These are phyloP conservation scores for Chironomus tentans DNA, from an alignment of 2,888 invertebrate species.

Conservation along the genomic window DNA sequence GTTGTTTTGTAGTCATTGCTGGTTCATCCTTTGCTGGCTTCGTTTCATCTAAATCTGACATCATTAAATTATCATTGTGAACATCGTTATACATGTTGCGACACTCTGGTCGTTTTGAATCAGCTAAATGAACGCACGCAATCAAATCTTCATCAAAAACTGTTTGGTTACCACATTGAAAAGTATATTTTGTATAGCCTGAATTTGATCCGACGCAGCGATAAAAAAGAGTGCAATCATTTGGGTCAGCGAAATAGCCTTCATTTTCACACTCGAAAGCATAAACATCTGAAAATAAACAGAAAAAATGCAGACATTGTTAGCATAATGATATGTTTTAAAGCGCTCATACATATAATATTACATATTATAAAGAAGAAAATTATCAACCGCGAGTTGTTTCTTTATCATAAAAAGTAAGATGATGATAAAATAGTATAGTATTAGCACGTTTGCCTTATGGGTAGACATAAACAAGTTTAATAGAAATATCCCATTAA, in stretches of 20 bases:
- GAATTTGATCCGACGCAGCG: constrained; percentile 49
- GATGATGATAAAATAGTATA: no score
- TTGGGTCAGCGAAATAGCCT: constrained; percentile 63
- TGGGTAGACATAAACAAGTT: background rate
- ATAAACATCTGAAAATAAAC: background rate
- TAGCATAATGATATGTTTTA: background rate
- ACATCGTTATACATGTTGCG: constrained; percentile 39
- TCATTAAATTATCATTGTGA: constrained; percentile 19
- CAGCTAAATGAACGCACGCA: constrained; percentile 57
- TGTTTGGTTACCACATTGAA: constrained; percentile 66
- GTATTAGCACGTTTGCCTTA: background rate
- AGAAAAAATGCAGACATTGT: background rate
- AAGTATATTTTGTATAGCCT: constrained; percentile 33
- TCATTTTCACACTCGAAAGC: constrained; percentile 51
- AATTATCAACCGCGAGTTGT: no score
- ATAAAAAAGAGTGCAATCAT: constrained; percentile 64
- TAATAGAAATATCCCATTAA: no score
- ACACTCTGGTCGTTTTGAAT: constrained; percentile 60
- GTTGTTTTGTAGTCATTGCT: constrained; percentile 49
- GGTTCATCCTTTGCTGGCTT: background rate
- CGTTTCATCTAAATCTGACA: background rate
- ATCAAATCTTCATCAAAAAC: constrained; percentile 56
- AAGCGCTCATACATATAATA: background rate
- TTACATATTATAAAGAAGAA: no score
- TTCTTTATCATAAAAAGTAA: no score